phyloP scores from a whole-genome alignment of 2,113 vertebrate species.

The Pongo abelii region DNA sequence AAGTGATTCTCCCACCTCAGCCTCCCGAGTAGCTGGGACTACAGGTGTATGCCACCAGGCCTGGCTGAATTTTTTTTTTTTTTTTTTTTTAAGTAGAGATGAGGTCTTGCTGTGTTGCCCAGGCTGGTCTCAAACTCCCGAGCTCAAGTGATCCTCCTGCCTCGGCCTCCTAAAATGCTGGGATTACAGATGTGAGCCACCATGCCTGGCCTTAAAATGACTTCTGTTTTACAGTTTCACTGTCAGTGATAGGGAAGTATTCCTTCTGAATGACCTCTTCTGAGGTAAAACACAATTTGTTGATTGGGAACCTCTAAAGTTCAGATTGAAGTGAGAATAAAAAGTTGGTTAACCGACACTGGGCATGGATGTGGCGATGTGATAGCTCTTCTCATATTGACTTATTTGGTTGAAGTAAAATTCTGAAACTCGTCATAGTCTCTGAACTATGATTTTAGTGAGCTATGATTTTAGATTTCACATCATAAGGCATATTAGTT shows the following conservation, averaged over 20 bases:
- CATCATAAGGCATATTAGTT: not conserved
- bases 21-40: too few species aligned
- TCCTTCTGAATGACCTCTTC: not conserved
- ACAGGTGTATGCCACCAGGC: too few species aligned
- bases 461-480: not conserved
- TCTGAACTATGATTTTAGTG: not conserved
- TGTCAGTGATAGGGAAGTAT: not conserved
- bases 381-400: not conserved
- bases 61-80: too few species aligned
- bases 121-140: too few species aligned
- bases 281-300: not conserved
- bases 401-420: conserved; percentile 20
- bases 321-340: not conserved
- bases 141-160: too few species aligned
- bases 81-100: too few species aligned
- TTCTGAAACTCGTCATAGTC: conserved; percentile 1
- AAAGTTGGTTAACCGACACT: not conserved
- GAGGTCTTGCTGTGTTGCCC: too few species aligned
- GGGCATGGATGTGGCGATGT: not conserved
- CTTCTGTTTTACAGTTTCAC: not conserved
- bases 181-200: too few species aligned
- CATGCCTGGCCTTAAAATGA: too few species aligned
- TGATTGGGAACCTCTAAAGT: not conserved
- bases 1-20: too few species aligned
- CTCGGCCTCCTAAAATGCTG: too few species aligned